phyloP scores from a whole-genome alignment of 1,140 invertebrate genomes.

The Ceratina calcarata region DNA sequence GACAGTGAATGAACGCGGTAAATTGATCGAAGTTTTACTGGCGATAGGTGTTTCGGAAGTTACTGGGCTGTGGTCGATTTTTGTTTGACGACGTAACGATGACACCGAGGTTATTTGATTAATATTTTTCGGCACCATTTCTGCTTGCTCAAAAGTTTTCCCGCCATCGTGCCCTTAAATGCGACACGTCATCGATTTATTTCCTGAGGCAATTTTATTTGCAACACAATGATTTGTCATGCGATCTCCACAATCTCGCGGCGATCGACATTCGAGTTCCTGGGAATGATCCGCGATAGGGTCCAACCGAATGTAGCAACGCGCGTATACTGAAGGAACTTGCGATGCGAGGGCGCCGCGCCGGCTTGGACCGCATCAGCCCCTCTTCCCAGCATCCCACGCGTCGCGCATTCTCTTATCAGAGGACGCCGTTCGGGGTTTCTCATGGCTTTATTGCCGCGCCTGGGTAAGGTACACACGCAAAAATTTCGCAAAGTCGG shows the following conservation, averaged over 20 bases:
- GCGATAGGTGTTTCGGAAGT: background rate
- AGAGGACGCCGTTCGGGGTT: background rate
- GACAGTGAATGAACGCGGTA: background rate
- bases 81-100: background rate
- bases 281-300: conserved; percentile 42
- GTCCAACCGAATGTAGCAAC: conserved; percentile 69
- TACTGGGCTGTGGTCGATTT: background rate
- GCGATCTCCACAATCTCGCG: background rate
- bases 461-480: background rate
- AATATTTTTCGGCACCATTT: too few relatives aligned
- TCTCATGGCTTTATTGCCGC: background rate
- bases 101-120: background rate
- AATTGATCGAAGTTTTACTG: background rate
- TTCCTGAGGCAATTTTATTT: background rate
- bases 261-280: conserved; percentile 9
- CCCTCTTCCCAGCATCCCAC: conserved; percentile 61
- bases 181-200: background rate
- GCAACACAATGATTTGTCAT: background rate
- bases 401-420: conserved; percentile 69
- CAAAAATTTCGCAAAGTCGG: background rate
- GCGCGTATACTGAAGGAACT: conserved; percentile 74
- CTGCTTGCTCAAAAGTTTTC: too few relatives aligned
- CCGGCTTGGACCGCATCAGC: conserved; percentile 63
- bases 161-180: too few relatives aligned
- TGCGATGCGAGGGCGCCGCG: conserved; percentile 66